phyloP scores from a whole-genome alignment of 2,797 vertebrate species.

The Anas acuta region DNA sequence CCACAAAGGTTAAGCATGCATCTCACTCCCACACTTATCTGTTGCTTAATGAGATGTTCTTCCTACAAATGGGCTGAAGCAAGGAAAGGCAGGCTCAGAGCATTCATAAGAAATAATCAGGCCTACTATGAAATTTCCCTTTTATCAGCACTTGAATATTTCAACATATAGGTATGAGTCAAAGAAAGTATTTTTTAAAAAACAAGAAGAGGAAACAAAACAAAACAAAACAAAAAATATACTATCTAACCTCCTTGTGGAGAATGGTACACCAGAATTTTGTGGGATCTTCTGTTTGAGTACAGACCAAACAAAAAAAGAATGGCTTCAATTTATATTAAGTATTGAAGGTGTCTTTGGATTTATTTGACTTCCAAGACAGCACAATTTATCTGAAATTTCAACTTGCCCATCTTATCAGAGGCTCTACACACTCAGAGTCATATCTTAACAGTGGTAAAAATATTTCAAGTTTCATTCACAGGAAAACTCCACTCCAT shows the following conservation, averaged over 20 bases:
- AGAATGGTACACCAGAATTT: neutral
- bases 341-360: neutral
- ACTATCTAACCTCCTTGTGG: neutral
- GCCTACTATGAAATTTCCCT: neutral
- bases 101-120: neutral
- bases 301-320: neutral
- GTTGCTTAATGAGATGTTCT: neutral
- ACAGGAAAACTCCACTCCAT: neutral
- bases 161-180: neutral
- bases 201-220: no score
- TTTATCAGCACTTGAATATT: neutral
- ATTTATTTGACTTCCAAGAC: neutral
- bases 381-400: neutral
- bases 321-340: neutral
- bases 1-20: neutral
- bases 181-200: neutral
- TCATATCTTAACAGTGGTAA: neutral
- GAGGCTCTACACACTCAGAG: neutral
- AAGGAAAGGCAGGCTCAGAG: neutral
- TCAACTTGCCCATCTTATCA: neutral
- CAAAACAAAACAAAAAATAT: neutral
- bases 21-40: neutral
- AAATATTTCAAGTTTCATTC: neutral
- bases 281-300: neutral
- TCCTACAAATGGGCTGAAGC: neutral